Percentiles rank a stretch among this genome's conserved stretches.
Evolutionary conservation across 2,113 vertebrate genomes (phyloP).

Genomic region (Sapayoa aenigma): DNA sequence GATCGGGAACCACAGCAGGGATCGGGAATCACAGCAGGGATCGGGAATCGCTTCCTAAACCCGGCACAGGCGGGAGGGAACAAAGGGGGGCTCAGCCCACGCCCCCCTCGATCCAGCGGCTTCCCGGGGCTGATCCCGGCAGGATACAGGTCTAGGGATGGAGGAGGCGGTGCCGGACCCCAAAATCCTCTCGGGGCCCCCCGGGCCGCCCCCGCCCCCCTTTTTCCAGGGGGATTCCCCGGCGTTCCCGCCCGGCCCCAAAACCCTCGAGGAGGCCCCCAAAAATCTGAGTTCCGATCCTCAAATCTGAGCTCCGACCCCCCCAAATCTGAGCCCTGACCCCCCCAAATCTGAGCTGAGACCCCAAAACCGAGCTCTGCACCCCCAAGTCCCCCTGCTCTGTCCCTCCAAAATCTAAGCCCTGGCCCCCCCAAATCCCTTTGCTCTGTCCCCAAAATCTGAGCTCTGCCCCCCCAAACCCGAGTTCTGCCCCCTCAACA

Average conservation of each 20-base stretch:
- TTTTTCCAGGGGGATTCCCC: no score
- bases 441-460: not conserved
- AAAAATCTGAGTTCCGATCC: not conserved
- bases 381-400: no score
- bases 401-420: not conserved
- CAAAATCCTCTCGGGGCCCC: not conserved
- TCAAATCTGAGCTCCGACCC: rapidly evolving
- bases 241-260: no score
- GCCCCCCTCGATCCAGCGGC: not conserved
- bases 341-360: not conserved
- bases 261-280: not conserved
- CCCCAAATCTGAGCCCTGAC: not conserved
- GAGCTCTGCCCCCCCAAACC: no score
- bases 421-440: not conserved
- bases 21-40: not conserved
- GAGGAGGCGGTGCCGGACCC: no score
- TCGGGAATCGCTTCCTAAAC: not conserved
- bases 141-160: no score
- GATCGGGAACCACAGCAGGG: not conserved
- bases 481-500: no score
- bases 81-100: not conserved
- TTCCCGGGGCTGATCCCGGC: not conserved
- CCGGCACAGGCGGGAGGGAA: not conserved
- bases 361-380: no score
- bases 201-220: no score